A percentile compares a stretch with the other conserved stretches of the same genome.
Conservation (phyloP, 1,140 invertebrate genomes). For the Drosophila jambulina region DNA sequence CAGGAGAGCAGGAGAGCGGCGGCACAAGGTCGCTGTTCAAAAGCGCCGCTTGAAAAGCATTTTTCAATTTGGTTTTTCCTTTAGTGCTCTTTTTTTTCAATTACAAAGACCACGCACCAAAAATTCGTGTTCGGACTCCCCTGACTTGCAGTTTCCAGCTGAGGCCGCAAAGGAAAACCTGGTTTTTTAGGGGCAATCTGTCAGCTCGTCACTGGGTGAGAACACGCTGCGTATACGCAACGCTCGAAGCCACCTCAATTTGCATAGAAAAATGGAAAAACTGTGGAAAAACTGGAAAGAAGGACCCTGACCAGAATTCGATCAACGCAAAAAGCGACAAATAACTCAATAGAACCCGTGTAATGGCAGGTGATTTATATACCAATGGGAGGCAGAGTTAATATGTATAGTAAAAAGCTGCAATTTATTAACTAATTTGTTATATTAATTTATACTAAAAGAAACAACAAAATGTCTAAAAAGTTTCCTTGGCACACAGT, state of each 20-base stretch:
- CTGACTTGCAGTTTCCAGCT: constrained; percentile 55
- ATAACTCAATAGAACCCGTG: constrained; percentile 5
- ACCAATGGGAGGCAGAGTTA: not conserved
- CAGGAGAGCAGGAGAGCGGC: not conserved
- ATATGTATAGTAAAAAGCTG: not conserved
- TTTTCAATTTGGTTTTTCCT: constrained; percentile 58
- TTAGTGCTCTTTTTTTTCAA: constrained; percentile 33
- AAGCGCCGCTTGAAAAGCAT: constrained; percentile 61
- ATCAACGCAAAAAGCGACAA: constrained; percentile 6
- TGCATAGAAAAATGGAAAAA: constrained; percentile 40
- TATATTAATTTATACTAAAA: not conserved
- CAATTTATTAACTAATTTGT: not conserved
- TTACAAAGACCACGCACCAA: constrained; percentile 62
- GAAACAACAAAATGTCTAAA: not conserved
- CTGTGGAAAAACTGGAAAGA: constrained; percentile 22
- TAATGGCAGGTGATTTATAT: constrained; percentile 9
- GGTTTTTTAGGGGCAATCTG: constrained; percentile 15
- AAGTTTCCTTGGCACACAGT: not conserved
- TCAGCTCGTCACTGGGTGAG: constrained; percentile 19
- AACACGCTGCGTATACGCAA: constrained; percentile 61
- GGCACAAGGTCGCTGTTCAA: constrained; percentile 71
- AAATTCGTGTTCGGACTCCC: constrained; percentile 34
- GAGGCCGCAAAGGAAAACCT: constrained; percentile 12
- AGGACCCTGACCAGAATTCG: constrained; percentile 39
- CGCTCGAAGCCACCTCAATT: constrained; percentile 18